A percentile compares a stretch with the other conserved stretches of the same genome.
These are phyloP conservation scores for Hippopotamus amphibius DNA, from an alignment of 2,113 vertebrate species.

Conservation along the genomic window DNA sequence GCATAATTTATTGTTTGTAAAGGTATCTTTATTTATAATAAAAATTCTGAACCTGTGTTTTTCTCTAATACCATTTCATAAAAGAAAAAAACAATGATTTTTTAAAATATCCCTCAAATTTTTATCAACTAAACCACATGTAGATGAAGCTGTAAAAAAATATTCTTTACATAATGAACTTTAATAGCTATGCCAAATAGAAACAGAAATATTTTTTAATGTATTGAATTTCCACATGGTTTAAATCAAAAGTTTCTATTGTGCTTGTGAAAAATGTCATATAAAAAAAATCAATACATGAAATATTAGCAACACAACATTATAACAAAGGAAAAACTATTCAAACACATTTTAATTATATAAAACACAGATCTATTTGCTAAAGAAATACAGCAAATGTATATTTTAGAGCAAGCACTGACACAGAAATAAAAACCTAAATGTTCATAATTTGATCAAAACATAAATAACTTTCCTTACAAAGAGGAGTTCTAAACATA, in stretches of 20 bases:
- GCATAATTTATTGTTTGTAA: neutral
- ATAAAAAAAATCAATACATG: neutral
- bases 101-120: neutral
- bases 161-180: slow-evolving; percentile 21
- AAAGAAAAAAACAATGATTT: slow-evolving; percentile 20
- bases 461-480: slow-evolving; percentile 5
- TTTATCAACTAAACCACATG: slow-evolving; percentile 53
- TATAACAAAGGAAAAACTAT: slow-evolving; percentile 9
- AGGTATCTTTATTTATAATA: neutral
- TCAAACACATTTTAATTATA: slow-evolving; percentile 48
- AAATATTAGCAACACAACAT: slow-evolving; percentile 35
- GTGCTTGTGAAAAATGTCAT: neutral
- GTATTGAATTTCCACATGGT: neutral
- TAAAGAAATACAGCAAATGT: neutral
- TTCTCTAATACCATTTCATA: slow-evolving; percentile 29
- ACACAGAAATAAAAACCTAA: slow-evolving; percentile 60
- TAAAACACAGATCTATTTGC: slow-evolving; percentile 46
- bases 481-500: slow-evolving; percentile 45
- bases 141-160: slow-evolving; percentile 13
- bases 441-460: slow-evolving; percentile 46
- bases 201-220: slow-evolving; percentile 37
- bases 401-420: neutral
- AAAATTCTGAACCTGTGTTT: slow-evolving; percentile 4
- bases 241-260: slow-evolving; percentile 26
- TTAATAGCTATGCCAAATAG: neutral